A percentile compares a stretch with the other conserved stretches of the same genome.
phyloP scores from a whole-genome alignment of 2,888 invertebrate species.

The Rotaria magnacalcarata region DNA sequence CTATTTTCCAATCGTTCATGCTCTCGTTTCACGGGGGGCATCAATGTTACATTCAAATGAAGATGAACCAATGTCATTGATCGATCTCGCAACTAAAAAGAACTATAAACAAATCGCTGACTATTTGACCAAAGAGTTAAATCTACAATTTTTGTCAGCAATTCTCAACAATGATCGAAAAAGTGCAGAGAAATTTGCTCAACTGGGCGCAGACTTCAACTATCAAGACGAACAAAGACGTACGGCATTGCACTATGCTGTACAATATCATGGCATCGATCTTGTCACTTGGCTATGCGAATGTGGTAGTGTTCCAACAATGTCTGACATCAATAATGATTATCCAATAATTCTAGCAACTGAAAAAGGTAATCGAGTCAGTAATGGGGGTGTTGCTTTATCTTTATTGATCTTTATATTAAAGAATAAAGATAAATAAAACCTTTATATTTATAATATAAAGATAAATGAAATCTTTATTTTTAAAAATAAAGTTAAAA shows the following conservation, averaged over 20 bases:
- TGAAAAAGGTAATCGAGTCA: background rate
- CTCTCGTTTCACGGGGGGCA: background rate
- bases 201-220: background rate
- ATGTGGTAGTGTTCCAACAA: background rate
- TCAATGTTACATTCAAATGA: background rate
- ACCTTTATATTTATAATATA: no score
- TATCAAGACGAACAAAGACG: background rate
- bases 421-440: no score
- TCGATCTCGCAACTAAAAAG: background rate
- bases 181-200: background rate
- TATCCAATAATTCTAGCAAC: background rate
- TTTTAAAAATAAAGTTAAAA: no score
- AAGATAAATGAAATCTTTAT: no score
- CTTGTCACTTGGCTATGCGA: background rate
- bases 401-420: no score
- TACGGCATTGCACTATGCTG: constrained; percentile 20
- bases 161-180: background rate
- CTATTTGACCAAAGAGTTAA: background rate
- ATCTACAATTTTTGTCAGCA: background rate
- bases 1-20: background rate
- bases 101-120: background rate
- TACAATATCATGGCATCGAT: background rate
- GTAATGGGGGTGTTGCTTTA: no score
- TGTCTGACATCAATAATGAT: background rate
- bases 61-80: background rate